phyloP scores from a whole-genome alignment of 2,888 invertebrate genomes.

The Crepidodera aurea region DNA sequence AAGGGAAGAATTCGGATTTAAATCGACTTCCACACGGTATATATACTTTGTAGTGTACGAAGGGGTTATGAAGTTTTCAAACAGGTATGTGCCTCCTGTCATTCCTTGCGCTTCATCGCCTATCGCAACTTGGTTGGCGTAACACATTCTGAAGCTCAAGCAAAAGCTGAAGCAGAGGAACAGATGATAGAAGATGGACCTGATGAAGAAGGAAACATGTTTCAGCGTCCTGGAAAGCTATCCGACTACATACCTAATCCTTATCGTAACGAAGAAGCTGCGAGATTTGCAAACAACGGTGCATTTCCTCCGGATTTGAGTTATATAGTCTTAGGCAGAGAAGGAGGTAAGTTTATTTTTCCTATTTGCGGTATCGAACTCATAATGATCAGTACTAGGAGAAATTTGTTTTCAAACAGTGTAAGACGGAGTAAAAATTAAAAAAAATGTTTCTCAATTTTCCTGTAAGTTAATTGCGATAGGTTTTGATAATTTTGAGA shows the following conservation, averaged over 20 bases:
- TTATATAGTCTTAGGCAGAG: constrained; percentile 85
- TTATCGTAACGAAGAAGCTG: constrained; percentile 97
- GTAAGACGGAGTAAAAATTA: too few relatives aligned
- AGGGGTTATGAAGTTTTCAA: constrained; percentile 98
- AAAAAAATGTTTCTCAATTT: too few relatives aligned
- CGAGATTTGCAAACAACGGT: constrained; percentile 95
- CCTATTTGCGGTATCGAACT: too few relatives aligned
- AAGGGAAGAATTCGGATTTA: too few relatives aligned
- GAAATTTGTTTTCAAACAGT: too few relatives aligned
- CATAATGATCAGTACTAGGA: too few relatives aligned
- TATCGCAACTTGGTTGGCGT: constrained; percentile 92
- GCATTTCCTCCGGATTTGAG: constrained; percentile 96
- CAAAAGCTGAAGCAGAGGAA: constrained; percentile 95
- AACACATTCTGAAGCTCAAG: constrained; percentile 93
- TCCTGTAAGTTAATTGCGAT: too few relatives aligned
- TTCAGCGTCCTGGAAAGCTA: constrained; percentile 92
- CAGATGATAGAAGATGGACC: constrained; percentile 82
- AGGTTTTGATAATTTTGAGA: too few relatives aligned
- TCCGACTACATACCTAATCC: constrained; percentile 92
- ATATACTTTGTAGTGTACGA: constrained; percentile 75
- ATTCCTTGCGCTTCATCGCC: constrained; percentile 90
- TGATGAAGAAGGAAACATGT: constrained; percentile 88
- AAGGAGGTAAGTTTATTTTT: constrained; percentile 73
- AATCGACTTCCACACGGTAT: too few relatives aligned
- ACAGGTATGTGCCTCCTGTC: constrained; percentile 98